phyloP scores from a whole-genome alignment of 2,888 invertebrate genomes.

The Argyresthia albistria region DNA sequence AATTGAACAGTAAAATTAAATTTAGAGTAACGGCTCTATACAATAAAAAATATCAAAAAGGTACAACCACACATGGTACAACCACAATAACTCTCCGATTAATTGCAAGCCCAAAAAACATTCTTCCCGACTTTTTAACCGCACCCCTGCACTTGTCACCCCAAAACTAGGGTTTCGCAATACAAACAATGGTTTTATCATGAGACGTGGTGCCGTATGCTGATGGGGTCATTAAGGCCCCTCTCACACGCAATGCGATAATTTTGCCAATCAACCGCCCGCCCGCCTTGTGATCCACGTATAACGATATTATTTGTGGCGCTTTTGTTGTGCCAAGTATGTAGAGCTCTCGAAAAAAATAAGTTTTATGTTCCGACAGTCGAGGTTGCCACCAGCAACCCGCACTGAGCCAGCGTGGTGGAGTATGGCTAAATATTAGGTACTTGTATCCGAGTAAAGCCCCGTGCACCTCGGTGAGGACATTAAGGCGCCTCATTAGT shows the following conservation, averaged over 20 bases:
- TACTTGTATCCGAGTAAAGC: too few species aligned
- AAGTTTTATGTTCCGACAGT: too few species aligned
- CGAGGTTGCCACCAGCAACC: too few species aligned
- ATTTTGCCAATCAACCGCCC: conserved; percentile 11
- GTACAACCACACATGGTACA: background rate
- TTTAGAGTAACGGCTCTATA: too few species aligned
- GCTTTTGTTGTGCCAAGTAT: background rate
- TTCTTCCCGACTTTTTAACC: background rate
- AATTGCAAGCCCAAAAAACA: background rate
- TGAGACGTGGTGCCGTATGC: conserved; percentile 11
- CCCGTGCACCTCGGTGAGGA: too few species aligned
- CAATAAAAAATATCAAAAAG: too few species aligned
- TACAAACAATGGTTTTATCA: conserved; percentile 26
- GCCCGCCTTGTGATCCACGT: background rate
- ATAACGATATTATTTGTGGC: conserved; percentile 7
- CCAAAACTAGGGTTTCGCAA: conserved; percentile 17
- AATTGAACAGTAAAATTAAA: too few species aligned
- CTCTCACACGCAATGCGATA: conserved; percentile 7
- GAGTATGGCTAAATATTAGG: too few species aligned
- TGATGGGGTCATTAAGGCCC: conserved; percentile 3
- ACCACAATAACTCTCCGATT: conserved; percentile 12
- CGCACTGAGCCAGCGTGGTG: too few species aligned
- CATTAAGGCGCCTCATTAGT: too few species aligned
- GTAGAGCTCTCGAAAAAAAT: background rate
- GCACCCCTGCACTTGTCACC: conserved; percentile 8